These are phyloP conservation scores for Actinia tenebrosa DNA, from an alignment of 64 coral and sea anemone species.

Conservation along the genomic window DNA sequence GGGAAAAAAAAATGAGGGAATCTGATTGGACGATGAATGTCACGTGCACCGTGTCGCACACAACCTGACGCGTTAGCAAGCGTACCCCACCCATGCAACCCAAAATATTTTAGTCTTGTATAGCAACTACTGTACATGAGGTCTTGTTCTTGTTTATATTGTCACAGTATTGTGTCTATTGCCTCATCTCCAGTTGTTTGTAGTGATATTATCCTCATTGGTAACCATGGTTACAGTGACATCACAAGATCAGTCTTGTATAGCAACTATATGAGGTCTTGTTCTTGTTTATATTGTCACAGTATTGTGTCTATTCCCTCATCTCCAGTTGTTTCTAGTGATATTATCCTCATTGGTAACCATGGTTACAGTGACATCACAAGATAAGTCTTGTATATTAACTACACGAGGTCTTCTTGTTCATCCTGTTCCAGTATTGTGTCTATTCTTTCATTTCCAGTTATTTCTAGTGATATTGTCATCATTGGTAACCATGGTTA, in stretches of 20 bases:
- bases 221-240: not conserved
- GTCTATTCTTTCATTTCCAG: not conserved
- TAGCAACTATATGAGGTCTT: not conserved
- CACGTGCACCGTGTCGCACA: no score
- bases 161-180: not conserved
- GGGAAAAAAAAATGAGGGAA: no score
- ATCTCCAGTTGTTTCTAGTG: not conserved
- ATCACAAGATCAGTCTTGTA: not conserved
- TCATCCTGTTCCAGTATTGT: not conserved
- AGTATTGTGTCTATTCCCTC: not conserved
- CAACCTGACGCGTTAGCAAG: no score
- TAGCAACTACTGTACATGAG: not conserved
- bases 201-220: not conserved
- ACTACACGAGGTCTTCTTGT: not conserved
- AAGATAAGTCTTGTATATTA: not conserved
- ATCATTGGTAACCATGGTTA: not conserved
- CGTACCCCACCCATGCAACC: no score
- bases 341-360: not conserved
- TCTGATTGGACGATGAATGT: no score
- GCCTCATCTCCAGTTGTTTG: not conserved
- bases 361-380: not conserved
- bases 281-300: not conserved
- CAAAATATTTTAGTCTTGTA: not conserved
- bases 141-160: not conserved
- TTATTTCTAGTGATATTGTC: not conserved